Conservation (phyloP, 2,888 invertebrate genomes). For the Ceramica pisi region DNA sequence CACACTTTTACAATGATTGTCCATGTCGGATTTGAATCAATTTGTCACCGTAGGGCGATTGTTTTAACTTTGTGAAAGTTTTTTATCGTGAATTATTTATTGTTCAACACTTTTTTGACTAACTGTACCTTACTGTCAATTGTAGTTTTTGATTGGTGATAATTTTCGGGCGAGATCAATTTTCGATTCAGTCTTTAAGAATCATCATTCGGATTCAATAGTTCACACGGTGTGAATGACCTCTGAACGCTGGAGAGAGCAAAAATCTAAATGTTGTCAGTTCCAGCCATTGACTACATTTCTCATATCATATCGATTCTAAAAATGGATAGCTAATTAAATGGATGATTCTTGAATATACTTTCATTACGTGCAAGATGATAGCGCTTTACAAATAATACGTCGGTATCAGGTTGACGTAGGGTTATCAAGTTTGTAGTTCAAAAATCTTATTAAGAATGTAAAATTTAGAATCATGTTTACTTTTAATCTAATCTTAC, state of each 20-base stretch:
- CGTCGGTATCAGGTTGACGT: constrained; percentile 69
- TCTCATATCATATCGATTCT: constrained; percentile 59
- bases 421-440: constrained; percentile 49
- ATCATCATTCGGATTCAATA: constrained; percentile 22
- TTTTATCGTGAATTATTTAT: constrained; percentile 50
- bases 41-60: constrained; percentile 71
- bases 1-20: constrained; percentile 51
- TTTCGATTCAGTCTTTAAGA: constrained; percentile 25
- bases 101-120: constrained; percentile 41
- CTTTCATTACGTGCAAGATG: constrained; percentile 67
- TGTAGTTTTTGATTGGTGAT: constrained; percentile 40
- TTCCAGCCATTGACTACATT: constrained; percentile 40
- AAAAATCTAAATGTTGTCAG: constrained; percentile 52
- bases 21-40: constrained; percentile 68
- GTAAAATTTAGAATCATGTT: neutral
- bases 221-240: constrained; percentile 56
- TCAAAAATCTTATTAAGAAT: no score
- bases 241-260: constrained; percentile 43
- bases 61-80: constrained; percentile 60
- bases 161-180: constrained; percentile 50
- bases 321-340: constrained; percentile 69
- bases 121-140: constrained; percentile 59
- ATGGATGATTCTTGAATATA: constrained; percentile 68
- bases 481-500: no score
- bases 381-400: constrained; percentile 72